A percentile compares a stretch with the other conserved stretches of the same genome.
phyloP scores from a whole-genome alignment of 2,797 vertebrate species.

The Acipenser transmontanus region DNA sequence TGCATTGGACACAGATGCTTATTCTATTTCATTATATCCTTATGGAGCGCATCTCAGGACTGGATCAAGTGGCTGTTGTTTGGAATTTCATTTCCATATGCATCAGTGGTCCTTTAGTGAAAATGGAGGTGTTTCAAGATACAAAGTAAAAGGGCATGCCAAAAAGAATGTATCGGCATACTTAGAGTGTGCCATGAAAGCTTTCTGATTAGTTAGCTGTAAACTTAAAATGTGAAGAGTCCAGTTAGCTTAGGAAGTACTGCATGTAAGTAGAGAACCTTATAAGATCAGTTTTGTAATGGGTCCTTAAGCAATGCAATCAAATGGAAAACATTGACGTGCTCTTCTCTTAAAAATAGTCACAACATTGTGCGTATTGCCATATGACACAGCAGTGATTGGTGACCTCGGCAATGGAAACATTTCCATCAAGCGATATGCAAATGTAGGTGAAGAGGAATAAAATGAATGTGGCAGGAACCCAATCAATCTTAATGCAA shows the following conservation, averaged over 20 bases:
- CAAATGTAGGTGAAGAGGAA: background rate
- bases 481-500: slow-evolving; percentile 13
- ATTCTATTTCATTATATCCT: too few species aligned
- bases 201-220: background rate
- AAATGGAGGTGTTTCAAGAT: too few species aligned
- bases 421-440: slow-evolving; percentile 4
- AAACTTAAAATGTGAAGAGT: background rate
- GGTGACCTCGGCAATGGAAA: background rate
- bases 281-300: background rate
- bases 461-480: slow-evolving; percentile 11
- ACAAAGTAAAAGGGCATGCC: background rate
- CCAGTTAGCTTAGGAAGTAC: background rate
- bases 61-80: too few species aligned
- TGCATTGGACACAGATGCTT: too few species aligned
- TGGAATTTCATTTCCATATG: too few species aligned
- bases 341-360: background rate
- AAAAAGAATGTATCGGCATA: background rate
- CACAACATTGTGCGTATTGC: background rate
- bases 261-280: too few species aligned
- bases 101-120: too few species aligned
- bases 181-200: background rate
- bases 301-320: background rate
- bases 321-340: slow-evolving; percentile 7
- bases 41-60: too few species aligned
- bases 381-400: background rate